Conservation (phyloP, 1,140 invertebrate genomes). For the Trichonephila clavata region DNA sequence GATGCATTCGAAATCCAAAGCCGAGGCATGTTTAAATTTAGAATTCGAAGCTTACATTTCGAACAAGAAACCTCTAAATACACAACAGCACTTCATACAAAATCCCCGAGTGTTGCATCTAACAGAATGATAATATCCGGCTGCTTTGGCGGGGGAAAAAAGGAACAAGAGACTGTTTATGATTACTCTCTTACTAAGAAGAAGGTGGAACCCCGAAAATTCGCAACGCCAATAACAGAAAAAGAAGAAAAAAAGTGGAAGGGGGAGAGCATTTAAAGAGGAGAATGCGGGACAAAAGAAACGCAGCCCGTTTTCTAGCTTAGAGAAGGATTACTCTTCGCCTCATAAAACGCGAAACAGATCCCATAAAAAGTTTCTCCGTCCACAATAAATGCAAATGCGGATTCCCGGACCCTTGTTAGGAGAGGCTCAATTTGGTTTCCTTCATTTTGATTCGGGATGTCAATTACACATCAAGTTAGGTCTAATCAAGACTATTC, state of each 20-base stretch:
- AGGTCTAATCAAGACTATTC: neutral
- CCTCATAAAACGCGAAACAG: conserved; percentile 59
- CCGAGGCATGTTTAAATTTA: neutral
- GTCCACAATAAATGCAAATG: conserved; percentile 68
- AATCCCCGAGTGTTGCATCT: neutral
- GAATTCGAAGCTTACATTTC: neutral
- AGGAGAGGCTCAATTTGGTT: neutral
- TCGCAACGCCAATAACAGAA: conserved; percentile 58
- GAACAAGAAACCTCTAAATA: neutral
- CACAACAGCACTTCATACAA: neutral
- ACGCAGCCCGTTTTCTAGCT: conserved; percentile 53
- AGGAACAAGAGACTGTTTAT: conserved; percentile 59
- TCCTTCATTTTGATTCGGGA: neutral
- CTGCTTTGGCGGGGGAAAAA: neutral
- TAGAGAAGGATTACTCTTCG: conserved; percentile 28
- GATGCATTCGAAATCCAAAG: no score
- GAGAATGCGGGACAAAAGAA: conserved; percentile 43
- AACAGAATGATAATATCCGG: conserved; percentile 54
- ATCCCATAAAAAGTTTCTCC: conserved; percentile 65
- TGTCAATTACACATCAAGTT: neutral
- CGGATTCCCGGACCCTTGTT: neutral
- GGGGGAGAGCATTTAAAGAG: neutral
- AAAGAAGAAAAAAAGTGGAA: neutral
- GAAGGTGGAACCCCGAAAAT: conserved; percentile 21
- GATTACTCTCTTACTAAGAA: conserved; percentile 31